phyloP scores from a whole-genome alignment of 2,888 invertebrate species.

The Tortrix viridana region DNA sequence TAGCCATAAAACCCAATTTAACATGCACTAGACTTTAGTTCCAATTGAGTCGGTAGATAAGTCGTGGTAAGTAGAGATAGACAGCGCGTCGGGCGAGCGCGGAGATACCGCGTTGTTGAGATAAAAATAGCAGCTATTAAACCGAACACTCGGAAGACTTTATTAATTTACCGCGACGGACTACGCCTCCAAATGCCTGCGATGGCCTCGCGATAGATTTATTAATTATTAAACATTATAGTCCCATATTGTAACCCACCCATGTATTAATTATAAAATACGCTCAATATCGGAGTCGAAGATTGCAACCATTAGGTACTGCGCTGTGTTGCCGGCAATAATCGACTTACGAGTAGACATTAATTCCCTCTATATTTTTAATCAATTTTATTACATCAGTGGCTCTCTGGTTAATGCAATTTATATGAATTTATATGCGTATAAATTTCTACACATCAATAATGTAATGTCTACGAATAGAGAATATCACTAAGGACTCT shows the following conservation, averaged over 20 bases:
- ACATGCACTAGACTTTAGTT: constrained; percentile 34
- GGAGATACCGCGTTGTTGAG: constrained; percentile 69
- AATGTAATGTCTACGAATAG: not conserved
- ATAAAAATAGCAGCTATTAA: constrained; percentile 80
- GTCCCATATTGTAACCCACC: constrained; percentile 40
- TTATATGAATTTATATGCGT: not conserved
- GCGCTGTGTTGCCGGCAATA: constrained; percentile 27
- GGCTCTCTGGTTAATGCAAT: constrained; percentile 1
- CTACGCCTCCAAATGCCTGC: constrained; percentile 72
- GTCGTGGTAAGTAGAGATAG: constrained; percentile 15
- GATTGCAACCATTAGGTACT: constrained; percentile 35
- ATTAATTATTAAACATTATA: constrained; percentile 72
- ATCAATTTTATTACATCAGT: constrained; percentile 26
- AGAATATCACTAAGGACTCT: too few relatives aligned
- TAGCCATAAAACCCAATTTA: not conserved
- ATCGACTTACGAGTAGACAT: constrained; percentile 19
- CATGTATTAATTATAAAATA: constrained; percentile 38
- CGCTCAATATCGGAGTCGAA: constrained; percentile 34
- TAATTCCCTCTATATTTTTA: constrained; percentile 18
- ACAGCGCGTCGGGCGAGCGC: constrained; percentile 44
- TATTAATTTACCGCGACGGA: constrained; percentile 77
- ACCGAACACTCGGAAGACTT: constrained; percentile 79
- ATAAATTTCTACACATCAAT: not conserved
- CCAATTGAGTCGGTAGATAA: constrained; percentile 15
- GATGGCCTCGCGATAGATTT: constrained; percentile 75